phyloP scores from a whole-genome alignment of 2,113 vertebrate genomes.

The cat (Felis catus) region DNA sequence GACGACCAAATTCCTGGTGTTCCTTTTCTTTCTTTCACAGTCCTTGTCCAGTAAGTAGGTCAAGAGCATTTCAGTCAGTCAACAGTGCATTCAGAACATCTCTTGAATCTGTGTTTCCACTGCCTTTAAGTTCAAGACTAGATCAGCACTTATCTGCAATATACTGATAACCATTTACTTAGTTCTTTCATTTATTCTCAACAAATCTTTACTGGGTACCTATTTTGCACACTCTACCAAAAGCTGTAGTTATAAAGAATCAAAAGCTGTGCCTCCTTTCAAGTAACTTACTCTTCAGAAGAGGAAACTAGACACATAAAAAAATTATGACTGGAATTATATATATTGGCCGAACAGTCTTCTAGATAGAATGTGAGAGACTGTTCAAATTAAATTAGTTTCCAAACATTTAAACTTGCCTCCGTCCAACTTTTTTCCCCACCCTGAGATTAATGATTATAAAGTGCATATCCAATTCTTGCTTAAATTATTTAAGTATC shows the following conservation, averaged over 20 bases:
- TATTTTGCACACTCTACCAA: background rate
- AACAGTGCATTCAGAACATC: background rate
- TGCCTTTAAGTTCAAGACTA: background rate
- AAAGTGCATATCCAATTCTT: background rate
- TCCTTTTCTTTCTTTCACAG: background rate
- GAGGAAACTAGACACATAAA: background rate
- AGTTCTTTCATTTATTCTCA: slow-evolving; percentile 40
- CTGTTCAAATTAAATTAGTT: slow-evolving; percentile 48
- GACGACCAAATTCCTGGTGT: background rate
- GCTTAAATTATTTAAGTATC: slow-evolving; percentile 5
- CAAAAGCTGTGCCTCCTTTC: slow-evolving; percentile 6
- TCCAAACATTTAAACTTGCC: background rate
- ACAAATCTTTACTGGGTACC: background rate
- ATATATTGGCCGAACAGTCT: background rate
- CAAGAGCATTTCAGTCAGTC: background rate
- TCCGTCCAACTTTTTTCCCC: background rate
- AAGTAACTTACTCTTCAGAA: slow-evolving; percentile 17
- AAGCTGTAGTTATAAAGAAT: slow-evolving; percentile 31
- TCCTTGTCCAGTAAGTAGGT: background rate
- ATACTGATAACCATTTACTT: slow-evolving; percentile 30
- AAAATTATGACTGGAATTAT: background rate
- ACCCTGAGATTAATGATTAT: background rate
- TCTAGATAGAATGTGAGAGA: background rate
- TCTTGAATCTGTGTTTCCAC: background rate
- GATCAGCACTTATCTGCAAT: background rate